Conservation (phyloP, 2,113 vertebrate species). For the Pygoscelis adeliae region DNA sequence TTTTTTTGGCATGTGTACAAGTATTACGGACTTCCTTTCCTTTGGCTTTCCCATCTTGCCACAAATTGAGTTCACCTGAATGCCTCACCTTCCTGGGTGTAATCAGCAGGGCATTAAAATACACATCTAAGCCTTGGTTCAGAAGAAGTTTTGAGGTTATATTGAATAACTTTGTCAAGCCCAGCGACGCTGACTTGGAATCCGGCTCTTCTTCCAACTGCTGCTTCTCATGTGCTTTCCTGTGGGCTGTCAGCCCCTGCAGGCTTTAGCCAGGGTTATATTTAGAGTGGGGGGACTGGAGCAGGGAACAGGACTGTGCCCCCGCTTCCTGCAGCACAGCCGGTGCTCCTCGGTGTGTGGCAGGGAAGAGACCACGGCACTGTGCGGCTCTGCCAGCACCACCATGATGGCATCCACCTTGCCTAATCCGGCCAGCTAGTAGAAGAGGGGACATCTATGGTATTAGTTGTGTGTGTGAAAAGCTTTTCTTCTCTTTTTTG, state of each 20-base stretch:
- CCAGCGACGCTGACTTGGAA: accelerated
- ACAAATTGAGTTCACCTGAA: neutral
- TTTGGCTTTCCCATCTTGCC: neutral
- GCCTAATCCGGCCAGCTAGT: neutral
- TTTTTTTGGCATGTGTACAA: neutral
- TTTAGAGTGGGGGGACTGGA: accelerated
- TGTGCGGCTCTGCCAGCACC: accelerated
- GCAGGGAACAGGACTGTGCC: neutral
- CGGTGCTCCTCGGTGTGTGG: accelerated
- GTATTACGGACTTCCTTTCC: neutral
- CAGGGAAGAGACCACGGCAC: accelerated
- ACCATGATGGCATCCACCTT: no score
- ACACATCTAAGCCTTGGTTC: neutral
- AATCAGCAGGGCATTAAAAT: neutral
- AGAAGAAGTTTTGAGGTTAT: neutral
- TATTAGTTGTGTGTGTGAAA: neutral
- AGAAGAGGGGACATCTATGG: neutral
- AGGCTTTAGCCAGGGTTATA: neutral
- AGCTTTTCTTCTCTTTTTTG: neutral
- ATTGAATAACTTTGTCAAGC: neutral
- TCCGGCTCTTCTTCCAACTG: neutral
- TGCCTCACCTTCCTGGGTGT: neutral
- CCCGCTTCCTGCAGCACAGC: neutral
- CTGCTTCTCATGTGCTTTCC: neutral
- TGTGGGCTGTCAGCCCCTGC: neutral